Evolutionary conservation across 1,140 invertebrate species (phyloP), one percentile per base, ranked within the genome.

Genomic region (Aphidius gifuensis): DNA sequence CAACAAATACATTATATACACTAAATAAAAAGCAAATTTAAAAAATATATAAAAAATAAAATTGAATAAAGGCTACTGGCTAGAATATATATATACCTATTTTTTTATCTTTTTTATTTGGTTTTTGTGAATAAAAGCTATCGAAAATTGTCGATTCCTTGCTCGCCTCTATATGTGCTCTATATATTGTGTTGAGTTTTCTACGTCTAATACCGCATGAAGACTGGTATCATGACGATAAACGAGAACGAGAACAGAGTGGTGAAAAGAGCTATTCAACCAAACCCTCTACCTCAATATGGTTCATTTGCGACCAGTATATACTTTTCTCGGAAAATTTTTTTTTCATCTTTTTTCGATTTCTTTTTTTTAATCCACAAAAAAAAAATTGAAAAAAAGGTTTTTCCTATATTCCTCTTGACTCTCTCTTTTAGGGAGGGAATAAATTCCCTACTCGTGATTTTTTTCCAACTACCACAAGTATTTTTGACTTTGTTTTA

Each of bases 241-340:
- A 49, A 61, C 32, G 49, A 56, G 39, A 61, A 61, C 56, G 60
- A 39, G 60, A 53, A 48, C 51, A 46, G 9, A 61, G 45, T 58
- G 44, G 57, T 44, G 23, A 58, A 54, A 61, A 55, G 44, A 61
- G 48, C 44, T 23, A 16, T 61, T 48, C 51, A 56, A 61, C 60
- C 51, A 55, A 54, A 40, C 60, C 53, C 60, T 56, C 46, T 23
- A 43, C 46, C 51, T 54, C 50, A 43, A 61, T 51, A 53, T 56
- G 53, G 32, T 61, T 61, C 53, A 45, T 61, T 61, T 61, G 60
- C 44, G n/a, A 55, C 43, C 23, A 48, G 53, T 49, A 56, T 54
- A 46, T 43, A 47, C 51, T 53, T 21, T 46, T 32, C 9, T 61
- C 2, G 1, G 23, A 1, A 32, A 32, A 16, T 16, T 16, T 16